Evolutionary conservation across 2,797 vertebrate species (phyloP), one percentile per base, ranked within the genome.

Genomic region (Anabacerthia variegaticeps): DNA sequence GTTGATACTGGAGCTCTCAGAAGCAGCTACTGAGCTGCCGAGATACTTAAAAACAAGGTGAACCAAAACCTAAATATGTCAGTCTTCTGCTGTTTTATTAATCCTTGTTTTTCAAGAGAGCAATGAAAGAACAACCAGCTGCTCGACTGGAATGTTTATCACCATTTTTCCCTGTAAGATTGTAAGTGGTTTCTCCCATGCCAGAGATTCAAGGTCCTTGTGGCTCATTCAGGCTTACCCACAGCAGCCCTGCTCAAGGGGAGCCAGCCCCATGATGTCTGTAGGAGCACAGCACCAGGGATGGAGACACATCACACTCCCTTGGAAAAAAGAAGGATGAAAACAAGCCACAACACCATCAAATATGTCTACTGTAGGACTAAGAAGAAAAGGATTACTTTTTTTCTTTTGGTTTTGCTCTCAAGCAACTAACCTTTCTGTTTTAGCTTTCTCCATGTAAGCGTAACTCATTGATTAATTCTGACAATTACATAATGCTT

Each of bases 381-480:
- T 84, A 52, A 54, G 36, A 67, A 68, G 17, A 48, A 76, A 83
- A 67, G 26, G 23, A 49, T 77, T 74, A 56, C 16, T 86, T 22
- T 9, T 22, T 24, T 76, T 34, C 73, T 76, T n/a, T 2, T 19
- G 1, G 20, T 63, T 91, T 92, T 84, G 23, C 66, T 91, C 48
- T 91, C 79, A 81, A 88, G 77, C 48, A 76, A 69, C 76, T 79
- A 94, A 91, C 51, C 76, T 95, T 88, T 93, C 85, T 89, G 73
- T 5, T 88, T 93, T 79, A 75, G 76, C 67, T 74, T 88, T 76
- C 84, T 73, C 59, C 74, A 46, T 56, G 56, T n/a, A 81, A 1
- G 71, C 24, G 4, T 90, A 95, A 93, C 85, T 95, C 91, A 96
- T 95, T 71, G 94, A 96, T 95, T 78, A 71, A 88, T 86, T 95